These are phyloP conservation scores for Phrynocephalus versicolor DNA, from an alignment of 2,113 vertebrate species.

Conservation along the genomic window DNA sequence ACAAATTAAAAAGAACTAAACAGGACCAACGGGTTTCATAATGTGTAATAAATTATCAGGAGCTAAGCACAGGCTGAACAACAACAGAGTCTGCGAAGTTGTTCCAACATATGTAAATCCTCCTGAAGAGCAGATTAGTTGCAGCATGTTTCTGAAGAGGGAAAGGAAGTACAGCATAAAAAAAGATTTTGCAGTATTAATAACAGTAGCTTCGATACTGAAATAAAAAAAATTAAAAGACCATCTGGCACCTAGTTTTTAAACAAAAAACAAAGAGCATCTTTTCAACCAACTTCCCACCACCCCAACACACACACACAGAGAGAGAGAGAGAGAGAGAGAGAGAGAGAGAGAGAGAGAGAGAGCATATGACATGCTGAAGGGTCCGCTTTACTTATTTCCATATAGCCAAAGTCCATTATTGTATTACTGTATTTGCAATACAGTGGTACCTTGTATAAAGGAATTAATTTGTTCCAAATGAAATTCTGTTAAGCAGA, in stretches of 20 bases:
- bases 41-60: neutral
- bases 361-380: too few relatives aligned
- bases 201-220: neutral
- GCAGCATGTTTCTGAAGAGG: neutral
- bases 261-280: too few relatives aligned
- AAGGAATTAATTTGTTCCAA: too few relatives aligned
- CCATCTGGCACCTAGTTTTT: too few relatives aligned
- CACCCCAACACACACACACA: too few relatives aligned
- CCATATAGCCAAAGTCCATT: neutral
- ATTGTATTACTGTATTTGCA: too few relatives aligned
- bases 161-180: neutral
- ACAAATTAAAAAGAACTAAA: neutral
- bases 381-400: too few relatives aligned
- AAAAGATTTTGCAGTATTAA: neutral
- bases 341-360: neutral
- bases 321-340: too few relatives aligned
- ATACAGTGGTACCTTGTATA: too few relatives aligned
- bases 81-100: neutral
- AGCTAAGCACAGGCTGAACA: slow-evolving; percentile 37
- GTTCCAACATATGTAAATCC: neutral
- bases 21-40: neutral
- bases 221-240: too few relatives aligned
- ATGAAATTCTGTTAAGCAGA: too few relatives aligned
- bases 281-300: too few relatives aligned
- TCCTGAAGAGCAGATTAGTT: neutral